These are phyloP conservation scores for Trachelus iudaicus DNA, from an alignment of 2,888 invertebrate genomes.

Conservation along the genomic window DNA sequence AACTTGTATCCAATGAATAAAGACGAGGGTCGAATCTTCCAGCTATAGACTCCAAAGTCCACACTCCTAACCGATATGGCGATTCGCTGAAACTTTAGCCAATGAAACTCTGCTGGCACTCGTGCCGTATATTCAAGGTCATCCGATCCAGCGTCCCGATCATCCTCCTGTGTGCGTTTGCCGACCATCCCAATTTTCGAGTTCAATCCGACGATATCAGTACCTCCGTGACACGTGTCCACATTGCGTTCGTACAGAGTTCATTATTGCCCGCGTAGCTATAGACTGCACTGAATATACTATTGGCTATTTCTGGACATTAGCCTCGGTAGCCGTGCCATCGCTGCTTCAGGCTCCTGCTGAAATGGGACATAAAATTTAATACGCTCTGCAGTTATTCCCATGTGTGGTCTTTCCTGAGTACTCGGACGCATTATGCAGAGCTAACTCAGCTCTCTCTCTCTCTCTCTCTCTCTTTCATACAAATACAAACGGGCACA, in stretches of 20 bases:
- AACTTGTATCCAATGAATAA: too few relatives aligned
- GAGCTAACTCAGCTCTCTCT: not conserved
- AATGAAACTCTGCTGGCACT: conserved; percentile 32
- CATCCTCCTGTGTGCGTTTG: not conserved
- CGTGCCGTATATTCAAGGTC: conserved; percentile 36
- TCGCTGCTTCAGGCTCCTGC: not conserved
- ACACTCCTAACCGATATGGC: conserved; percentile 25
- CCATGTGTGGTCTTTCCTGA: not conserved
- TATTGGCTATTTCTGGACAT: not conserved
- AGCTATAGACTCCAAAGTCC: not conserved
- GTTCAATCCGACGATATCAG: too few relatives aligned
- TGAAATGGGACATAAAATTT: not conserved
- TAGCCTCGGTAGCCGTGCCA: not conserved
- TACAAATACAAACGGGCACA: not conserved
- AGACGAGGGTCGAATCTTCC: not conserved
- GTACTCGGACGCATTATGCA: not conserved
- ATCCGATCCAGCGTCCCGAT: not conserved
- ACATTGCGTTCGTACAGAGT: not conserved
- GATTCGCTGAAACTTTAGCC: conserved; percentile 34
- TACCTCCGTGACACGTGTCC: not conserved
- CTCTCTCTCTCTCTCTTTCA: too few relatives aligned
- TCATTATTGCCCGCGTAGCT: not conserved
- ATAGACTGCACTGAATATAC: not conserved
- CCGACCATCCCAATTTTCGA: too few relatives aligned
- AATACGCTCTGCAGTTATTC: not conserved